Base-by-base conservation (phyloP, 2,113 vertebrate genomes). In the Peromyscus maniculatus region DNA sequence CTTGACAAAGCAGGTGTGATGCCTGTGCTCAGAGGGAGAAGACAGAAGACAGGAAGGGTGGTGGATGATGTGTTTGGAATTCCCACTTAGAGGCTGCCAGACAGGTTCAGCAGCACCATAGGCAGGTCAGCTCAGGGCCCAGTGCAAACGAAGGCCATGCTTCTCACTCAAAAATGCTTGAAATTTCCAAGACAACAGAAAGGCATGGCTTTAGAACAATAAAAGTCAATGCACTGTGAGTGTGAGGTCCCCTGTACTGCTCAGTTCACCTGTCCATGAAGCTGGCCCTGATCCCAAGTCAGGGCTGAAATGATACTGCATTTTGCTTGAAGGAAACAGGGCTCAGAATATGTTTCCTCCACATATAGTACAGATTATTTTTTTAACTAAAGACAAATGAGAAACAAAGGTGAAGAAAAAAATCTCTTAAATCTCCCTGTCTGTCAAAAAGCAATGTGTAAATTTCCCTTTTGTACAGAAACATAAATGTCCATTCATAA, bases 111-210 rank as follows among this genome's bases (percentile, higher is more conserved):
- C 66, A 74, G 84, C 67, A 33, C 8, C 36, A 4, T 2, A 39
- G 33, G 6, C 11, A 46, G 64, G 17, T 80, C 5, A 59, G 26
- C 36, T 17, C 26, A 46, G 83, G 36, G 5, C n/a, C 8, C 62
- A 7, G 2, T 24, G 15, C 46, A 96, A 84, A 21, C 2, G 87
- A 94, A 93, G 80, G 7, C 16, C 59, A 52, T 2, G 4, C 33
- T 80, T 46, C 62, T 49, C 46, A 24, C 43, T 46, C 36, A 8
- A 36, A 89, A 83, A 86, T 84, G 21, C 6, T 43, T 77, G 43
- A 78, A 55, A 91, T 87, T 82, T 91, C 93, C 46, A 79, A 94
- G 57, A 95, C 2, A 21, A 74, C 46, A 62, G 86, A 31, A 79
- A 33, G 80, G 17, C 2, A 19, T 4, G 39, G 26, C 19, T 1